Base-by-base conservation (phyloP, 2,888 invertebrate genomes). In the Caenorhabditis sp. region DNA sequence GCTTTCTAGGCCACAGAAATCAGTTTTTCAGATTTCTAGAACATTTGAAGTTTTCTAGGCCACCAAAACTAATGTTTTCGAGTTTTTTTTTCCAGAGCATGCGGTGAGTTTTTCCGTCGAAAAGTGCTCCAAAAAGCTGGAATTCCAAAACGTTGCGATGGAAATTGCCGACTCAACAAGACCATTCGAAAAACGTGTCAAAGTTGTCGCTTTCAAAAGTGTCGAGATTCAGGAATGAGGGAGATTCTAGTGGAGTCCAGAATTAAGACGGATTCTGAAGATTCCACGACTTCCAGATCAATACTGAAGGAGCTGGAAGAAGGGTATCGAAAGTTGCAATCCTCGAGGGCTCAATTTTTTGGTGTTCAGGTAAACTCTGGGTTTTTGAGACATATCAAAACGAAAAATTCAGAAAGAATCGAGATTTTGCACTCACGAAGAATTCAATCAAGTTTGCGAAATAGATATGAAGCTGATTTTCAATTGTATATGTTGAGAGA, bases 151-250 rank as follows among this genome's bases (percentile, higher is more conserved):
- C 28, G 35, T 1, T 58, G 58, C 26, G 7, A 7, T 28, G 58
- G 58, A 58, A 35, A 31, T 8, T 58, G 58, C n/a, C 6, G 8
- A 19, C 12, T 58, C 1, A 35, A 16, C n/a, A 58, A 31, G 3
- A 0, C 14, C 7, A 26, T 31, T 16, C 49, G 66, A n/a, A 66
- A 51, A 51, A 51, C 49, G 10, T 66, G 66, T 51, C 28, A 51
- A 51, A 49, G 3, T 12, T 66, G 49, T 22, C 66, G 66, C 19
- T 66, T 51, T 31, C 49, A 66, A 49, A 66, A 66, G 35, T 66
- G 66, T 26, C 5, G 31, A 12, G 14, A 66, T 28, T n/a, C 49
- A 0, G 66, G 66, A 31, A 66, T 66, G 66, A 1, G 49, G 49
- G 66, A 35, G 10, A 66, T 6, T 16, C 0, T 47, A 4, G 66